Evolutionary conservation across 2,113 vertebrate genomes (phyloP), one percentile per base, ranked within the genome.

Genomic region (Melospiza melodia): DNA sequence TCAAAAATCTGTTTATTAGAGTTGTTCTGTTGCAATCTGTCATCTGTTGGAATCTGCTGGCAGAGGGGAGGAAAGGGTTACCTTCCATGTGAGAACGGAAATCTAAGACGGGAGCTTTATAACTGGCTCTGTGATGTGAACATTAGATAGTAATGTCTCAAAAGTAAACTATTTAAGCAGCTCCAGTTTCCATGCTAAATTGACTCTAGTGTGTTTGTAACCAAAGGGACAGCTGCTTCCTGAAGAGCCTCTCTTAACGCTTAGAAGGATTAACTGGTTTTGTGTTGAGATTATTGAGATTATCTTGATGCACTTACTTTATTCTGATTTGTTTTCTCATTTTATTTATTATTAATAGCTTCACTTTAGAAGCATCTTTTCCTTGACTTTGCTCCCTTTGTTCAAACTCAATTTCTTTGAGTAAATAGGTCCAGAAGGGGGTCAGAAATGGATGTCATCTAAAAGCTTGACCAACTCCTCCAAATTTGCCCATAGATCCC

Each of bases 21-120:
- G 46, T 35, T 69, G 20, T 74, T 84, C 37, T 80, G 14, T 52
- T 79, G 67, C 83, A 93, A 58, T 59, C 51, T 74, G 33, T 71
- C 18, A 35, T 54, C 49, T 11, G n/a, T 49, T 68, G 63, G 22
- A 39, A 43, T 43, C 41, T 87, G 84, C 43, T 21, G 31, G 51
- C 43, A 76, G 58, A 90, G 90, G 92, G 44, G 44, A 95, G 79
- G 94, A 94, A 96, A 96, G 93, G 92, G 93, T 95, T 96, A 94
- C 54, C 28, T 27, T 24, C 51, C 23, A 78, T 65, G 65, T 4
- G 5, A 94, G 92, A 92, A 67, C 0, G 0, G 96, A 96, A 96
- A 94, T 92, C 92, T 61, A 93, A 96, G 92, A 91, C 0, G 2
- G 35, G 76, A 88, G 72, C n/a, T 92, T 90, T 90, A 78, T 86